Evolutionary conservation across 2,797 vertebrate species (phyloP).

Genomic region (Danio aesculapii): DNA sequence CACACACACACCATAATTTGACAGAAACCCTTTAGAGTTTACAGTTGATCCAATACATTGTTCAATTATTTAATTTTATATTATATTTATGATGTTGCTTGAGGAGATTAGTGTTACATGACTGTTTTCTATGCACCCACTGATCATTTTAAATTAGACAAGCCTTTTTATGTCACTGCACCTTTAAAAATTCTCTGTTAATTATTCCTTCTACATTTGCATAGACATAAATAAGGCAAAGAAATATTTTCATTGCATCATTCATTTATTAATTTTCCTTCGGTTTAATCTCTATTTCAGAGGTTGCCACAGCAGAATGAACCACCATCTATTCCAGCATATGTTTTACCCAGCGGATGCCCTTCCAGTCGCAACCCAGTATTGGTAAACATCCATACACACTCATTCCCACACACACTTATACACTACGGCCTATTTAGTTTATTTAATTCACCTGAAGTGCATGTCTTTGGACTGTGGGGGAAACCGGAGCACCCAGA

Average conservation of each 20-base stretch:
- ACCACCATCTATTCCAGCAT: too few relatives aligned
- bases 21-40: not conserved
- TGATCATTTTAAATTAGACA: not conserved
- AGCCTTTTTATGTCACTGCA: not conserved
- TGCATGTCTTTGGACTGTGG: too few relatives aligned
- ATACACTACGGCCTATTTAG: too few relatives aligned
- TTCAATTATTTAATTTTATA: not conserved
- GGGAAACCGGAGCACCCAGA: too few relatives aligned
- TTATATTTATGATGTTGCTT: not conserved
- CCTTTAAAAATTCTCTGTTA: not conserved
- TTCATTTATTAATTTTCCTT: too few relatives aligned
- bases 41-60: not conserved
- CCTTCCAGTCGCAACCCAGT: too few relatives aligned
- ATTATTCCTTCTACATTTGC: not conserved
- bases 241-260: not conserved
- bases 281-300: too few relatives aligned
- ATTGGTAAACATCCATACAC: too few relatives aligned
- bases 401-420: too few relatives aligned
- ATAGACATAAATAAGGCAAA: not conserved
- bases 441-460: too few relatives aligned
- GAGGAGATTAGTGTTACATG: not conserved
- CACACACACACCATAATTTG: conserved; percentile 20
- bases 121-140: not conserved
- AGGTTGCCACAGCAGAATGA: too few relatives aligned
- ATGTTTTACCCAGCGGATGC: too few relatives aligned